Base-by-base conservation (phyloP, 2,113 vertebrate species). In the Electrona antarctica region DNA sequence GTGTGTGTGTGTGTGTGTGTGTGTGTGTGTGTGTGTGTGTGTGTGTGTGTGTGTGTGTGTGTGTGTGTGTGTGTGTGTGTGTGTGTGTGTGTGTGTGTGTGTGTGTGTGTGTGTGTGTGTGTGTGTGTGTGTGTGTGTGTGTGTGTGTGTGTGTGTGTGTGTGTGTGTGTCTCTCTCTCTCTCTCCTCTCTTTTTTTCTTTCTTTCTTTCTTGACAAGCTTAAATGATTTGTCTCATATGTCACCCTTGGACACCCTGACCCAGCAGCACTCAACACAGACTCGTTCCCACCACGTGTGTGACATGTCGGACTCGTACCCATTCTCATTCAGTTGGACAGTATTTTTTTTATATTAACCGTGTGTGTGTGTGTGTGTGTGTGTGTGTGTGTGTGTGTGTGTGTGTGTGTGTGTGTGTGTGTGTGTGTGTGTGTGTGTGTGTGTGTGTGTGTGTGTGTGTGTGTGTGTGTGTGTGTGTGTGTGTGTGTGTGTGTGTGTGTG, bases 401-500 rank as follows among this genome's bases (percentile, higher is more conserved):
- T 9, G 29, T 55, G 50, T 55, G 64, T 67, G 64, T 67, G 29
- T 15, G 49, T 51, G 4, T 11, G 6, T 9, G 29, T 55, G 50
- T 55, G 64, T 67, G 64, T 67, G 29, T 15, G 49, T 51, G 4
- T 11, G 6, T 9, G 29, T 55, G 50, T 55, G 64, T 67, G 64
- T 67, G 29, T 15, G 49, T 51, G 4, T 11, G 6, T 9, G 29
- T 55, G 50, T 55, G 64, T 67, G 64, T 67, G 29, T 15, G 49
- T 51, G 4, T 11, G 6, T 9, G 6, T 76, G n/a, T 73, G 61
- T 70, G 2, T 68, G 21, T 15, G 6, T 76, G n/a, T 73, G 61
- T 70, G 2, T 68, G 21, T 15, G 6, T 76, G n/a, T 73, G 61
- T 70, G 2, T 68, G 21, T 15, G 6, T 76, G n/a, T 73, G 61